Conservation (phyloP, 53 echinoderm and acorn worm species). For the Stichopus horrens region DNA sequence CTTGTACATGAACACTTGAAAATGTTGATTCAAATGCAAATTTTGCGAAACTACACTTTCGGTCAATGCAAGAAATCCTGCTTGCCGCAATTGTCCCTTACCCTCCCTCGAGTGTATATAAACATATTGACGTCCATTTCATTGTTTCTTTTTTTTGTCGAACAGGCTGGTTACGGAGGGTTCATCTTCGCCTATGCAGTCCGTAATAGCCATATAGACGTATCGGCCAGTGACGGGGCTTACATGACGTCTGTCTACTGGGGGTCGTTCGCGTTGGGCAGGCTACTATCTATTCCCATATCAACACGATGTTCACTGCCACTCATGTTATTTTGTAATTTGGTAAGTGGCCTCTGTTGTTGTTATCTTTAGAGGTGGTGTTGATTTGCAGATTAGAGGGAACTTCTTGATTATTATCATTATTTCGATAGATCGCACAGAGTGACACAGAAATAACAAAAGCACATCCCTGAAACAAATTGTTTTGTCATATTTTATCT, state of each 20-base stretch:
- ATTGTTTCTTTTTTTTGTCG: background rate
- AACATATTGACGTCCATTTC: too few species aligned
- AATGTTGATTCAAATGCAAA: too few species aligned
- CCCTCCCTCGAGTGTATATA: too few species aligned
- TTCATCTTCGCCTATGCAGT: constrained; percentile 95
- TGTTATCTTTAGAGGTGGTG: background rate
- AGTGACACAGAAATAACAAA: too few species aligned
- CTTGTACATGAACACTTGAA: too few species aligned
- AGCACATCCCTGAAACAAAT: too few species aligned
- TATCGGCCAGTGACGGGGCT: constrained; percentile 90
- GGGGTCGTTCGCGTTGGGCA: constrained; percentile 93
- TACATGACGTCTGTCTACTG: constrained; percentile 97
- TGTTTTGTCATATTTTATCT: too few species aligned
- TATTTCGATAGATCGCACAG: background rate
- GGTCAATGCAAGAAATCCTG: too few species aligned
- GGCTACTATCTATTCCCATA: constrained; percentile 92
- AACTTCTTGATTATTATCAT: background rate
- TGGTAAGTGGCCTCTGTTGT: constrained; percentile 64
- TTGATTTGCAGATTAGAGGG: background rate
- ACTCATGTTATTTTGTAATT: constrained; percentile 82
- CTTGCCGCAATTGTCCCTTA: too few species aligned
- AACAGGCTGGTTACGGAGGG: constrained; percentile 92
- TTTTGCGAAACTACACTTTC: too few species aligned
- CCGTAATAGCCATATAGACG: constrained; percentile 79
- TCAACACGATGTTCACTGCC: constrained; percentile 85